phyloP scores from a whole-genome alignment of 2,113 vertebrate species.

The Crypturellus undulatus region DNA sequence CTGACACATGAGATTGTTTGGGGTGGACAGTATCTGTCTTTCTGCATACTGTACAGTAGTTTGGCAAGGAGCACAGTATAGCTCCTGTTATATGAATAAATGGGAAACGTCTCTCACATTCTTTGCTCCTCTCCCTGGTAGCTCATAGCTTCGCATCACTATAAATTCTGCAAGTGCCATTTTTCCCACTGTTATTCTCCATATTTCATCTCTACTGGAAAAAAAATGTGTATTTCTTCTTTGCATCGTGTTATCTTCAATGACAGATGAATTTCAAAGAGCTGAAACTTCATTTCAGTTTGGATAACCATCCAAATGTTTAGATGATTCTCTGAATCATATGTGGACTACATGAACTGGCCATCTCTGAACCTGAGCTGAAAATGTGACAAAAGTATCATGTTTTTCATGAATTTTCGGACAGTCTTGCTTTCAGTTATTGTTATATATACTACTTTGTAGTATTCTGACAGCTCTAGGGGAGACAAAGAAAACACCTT shows the following conservation, averaged over 20 bases:
- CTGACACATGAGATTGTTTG: background rate
- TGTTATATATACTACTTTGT: background rate
- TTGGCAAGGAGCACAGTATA: background rate
- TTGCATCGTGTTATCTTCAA: background rate
- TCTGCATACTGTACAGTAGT: background rate
- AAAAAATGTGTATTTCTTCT: slow-evolving; percentile 33
- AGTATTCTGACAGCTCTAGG: background rate
- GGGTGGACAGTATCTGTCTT: background rate
- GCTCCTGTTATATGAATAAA: background rate
- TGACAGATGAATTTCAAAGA: slow-evolving; percentile 13
- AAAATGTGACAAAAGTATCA: background rate
- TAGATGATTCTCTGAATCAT: slow-evolving; percentile 23
- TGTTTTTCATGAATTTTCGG: slow-evolving; percentile 6
- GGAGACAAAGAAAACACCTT: background rate
- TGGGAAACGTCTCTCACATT: background rate
- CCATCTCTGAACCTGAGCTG: background rate
- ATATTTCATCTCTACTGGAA: background rate
- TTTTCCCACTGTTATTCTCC: background rate
- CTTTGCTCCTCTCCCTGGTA: background rate
- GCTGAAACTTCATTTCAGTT: slow-evolving; percentile 10
- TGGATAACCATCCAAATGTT: slow-evolving; percentile 14
- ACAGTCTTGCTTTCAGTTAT: background rate
- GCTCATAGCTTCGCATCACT: background rate
- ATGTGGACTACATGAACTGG: background rate
- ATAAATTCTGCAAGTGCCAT: background rate